A percentile compares a stretch with the other conserved stretches of the same genome.
These are phyloP conservation scores for Casuarius casuarius DNA, from an alignment of 2,113 vertebrate genomes.

Conservation along the genomic window DNA sequence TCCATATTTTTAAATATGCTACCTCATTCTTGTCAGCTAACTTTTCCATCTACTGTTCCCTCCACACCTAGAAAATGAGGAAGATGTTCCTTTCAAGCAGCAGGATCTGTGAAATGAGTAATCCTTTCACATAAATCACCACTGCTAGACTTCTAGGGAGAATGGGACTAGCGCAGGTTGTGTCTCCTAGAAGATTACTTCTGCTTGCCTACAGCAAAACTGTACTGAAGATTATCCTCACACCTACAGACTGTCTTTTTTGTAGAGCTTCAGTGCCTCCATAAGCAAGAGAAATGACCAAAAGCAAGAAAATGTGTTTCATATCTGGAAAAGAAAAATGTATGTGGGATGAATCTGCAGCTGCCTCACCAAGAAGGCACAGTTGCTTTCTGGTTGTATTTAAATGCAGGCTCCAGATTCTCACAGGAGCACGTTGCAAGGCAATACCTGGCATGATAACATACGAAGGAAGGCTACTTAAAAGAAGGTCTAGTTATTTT, in stretches of 20 bases:
- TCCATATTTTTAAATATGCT: not conserved
- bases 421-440: fast-evolving
- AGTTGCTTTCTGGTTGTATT: fast-evolving
- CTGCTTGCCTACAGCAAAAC: not conserved
- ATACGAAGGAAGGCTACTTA: not conserved
- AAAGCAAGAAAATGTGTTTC: not conserved
- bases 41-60: not conserved
- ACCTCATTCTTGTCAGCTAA: not conserved
- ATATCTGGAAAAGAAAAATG: not conserved
- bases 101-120: not conserved
- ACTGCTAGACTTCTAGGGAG: not conserved
- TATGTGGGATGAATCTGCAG: not conserved
- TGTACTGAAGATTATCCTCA: not conserved
- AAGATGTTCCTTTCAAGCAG: not conserved
- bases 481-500: not conserved
- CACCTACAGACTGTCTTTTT: not conserved
- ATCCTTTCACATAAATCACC: not conserved
- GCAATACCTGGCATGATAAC: not conserved
- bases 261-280: not conserved
- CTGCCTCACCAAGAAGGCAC: not conserved
- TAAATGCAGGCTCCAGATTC: not conserved
- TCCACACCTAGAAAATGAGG: not conserved
- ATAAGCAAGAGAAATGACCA: not conserved
- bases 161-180: not conserved
- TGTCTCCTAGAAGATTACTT: not conserved